A percentile compares a stretch with the other conserved stretches of the same genome.
These are phyloP conservation scores for Rhea americana DNA, from an alignment of 2,113 vertebrate genomes.

Conservation along the genomic window DNA sequence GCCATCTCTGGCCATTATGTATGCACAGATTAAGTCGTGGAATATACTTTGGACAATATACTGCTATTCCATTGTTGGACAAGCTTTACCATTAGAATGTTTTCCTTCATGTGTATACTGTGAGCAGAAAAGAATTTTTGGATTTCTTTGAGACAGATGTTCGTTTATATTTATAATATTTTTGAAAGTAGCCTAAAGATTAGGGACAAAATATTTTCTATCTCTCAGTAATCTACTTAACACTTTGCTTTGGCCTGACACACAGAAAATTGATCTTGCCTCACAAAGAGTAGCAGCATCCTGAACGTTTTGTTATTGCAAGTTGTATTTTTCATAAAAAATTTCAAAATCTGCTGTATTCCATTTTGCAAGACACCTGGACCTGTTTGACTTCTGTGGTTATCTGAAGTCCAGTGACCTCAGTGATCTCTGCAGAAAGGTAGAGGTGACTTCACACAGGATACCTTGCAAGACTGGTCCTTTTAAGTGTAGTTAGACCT, in stretches of 20 bases:
- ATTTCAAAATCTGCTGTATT: neutral
- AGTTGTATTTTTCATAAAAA: neutral
- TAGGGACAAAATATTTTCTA: neutral
- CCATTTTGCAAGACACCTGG: neutral
- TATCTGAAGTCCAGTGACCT: neutral
- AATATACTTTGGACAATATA: neutral
- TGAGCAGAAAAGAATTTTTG: neutral
- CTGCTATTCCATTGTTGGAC: neutral
- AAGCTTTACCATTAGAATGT: neutral
- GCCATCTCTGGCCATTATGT: no score
- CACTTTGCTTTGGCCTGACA: neutral
- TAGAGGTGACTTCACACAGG: neutral
- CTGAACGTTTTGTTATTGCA: neutral
- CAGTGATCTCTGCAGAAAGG: neutral
- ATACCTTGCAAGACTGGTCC: neutral
- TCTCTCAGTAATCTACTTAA: neutral
- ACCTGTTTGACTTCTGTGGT: neutral
- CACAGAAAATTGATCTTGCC: neutral
- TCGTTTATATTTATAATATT: neutral
- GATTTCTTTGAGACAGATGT: neutral
- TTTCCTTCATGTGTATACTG: neutral
- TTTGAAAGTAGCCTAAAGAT: neutral
- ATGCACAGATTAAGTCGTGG: accelerated
- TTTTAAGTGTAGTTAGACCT: neutral
- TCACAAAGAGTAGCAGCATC: neutral